Evolutionary conservation across 2,797 vertebrate species (phyloP).

Genomic region (Oceanodroma leucorhoa): DNA sequence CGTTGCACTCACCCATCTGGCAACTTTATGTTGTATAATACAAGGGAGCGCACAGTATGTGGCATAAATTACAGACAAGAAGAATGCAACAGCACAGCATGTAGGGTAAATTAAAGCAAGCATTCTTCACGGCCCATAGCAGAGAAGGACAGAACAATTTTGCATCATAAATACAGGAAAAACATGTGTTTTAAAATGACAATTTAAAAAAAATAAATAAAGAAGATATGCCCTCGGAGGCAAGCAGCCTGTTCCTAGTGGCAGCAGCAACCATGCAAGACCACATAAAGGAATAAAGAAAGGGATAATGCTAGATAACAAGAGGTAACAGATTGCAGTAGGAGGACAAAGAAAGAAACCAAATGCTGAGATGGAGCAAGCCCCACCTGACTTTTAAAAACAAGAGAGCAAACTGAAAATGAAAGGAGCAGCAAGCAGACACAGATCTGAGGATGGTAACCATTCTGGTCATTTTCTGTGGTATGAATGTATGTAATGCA

Average conservation of each 20-base stretch:
- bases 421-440: slow-evolving; percentile 26
- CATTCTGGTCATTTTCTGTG: background rate
- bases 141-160: slow-evolving; percentile 50
- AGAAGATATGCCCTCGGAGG: background rate
- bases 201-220: background rate
- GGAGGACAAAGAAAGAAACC: slow-evolving; percentile 43
- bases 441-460: background rate
- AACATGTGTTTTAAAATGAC: slow-evolving; percentile 38
- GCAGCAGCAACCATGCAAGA: slow-evolving; percentile 15
- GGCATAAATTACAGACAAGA: slow-evolving; percentile 67
- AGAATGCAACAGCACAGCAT: slow-evolving; percentile 57
- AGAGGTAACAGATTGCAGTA: slow-evolving; percentile 51
- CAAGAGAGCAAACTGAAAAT: slow-evolving; percentile 36
- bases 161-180: slow-evolving; percentile 41
- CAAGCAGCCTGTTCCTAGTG: slow-evolving; percentile 19
- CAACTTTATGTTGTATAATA: slow-evolving; percentile 64
- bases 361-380: slow-evolving; percentile 40
- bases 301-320: slow-evolving; percentile 38
- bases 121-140: slow-evolving; percentile 43
- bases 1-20: slow-evolving; percentile 55
- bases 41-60: slow-evolving; percentile 60
- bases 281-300: slow-evolving; percentile 14
- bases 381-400: slow-evolving; percentile 42
- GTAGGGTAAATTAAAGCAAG: slow-evolving; percentile 62
- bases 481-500: background rate